Conservation (phyloP, 2,797 vertebrate genomes). For the Neosilurus mollespiculum region DNA sequence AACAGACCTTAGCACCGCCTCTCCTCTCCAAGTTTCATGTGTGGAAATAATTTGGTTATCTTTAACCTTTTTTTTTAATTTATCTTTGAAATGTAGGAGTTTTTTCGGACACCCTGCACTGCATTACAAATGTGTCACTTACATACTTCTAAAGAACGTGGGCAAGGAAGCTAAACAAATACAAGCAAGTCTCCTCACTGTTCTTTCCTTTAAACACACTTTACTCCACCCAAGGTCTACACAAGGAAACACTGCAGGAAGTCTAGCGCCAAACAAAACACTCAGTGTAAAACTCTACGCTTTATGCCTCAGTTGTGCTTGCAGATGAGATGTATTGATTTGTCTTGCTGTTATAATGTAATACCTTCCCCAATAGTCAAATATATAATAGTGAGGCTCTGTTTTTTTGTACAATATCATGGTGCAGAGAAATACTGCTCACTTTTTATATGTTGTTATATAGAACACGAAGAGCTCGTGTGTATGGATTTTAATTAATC, state of each 20-base stretch:
- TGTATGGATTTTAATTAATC: neutral
- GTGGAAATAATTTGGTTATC: no score
- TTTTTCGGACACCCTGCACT: neutral
- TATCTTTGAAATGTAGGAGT: no score
- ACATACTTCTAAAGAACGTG: neutral
- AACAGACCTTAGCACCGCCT: no score
- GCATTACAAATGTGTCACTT: neutral
- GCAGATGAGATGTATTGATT: neutral
- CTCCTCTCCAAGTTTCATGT: no score
- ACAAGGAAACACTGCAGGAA: conserved; percentile 37
- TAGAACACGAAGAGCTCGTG: neutral
- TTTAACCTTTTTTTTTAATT: no score
- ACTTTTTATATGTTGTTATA: no score
- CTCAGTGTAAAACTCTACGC: conserved; percentile 33
- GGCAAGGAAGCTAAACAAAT: neutral
- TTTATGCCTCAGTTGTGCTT: conserved; percentile 19
- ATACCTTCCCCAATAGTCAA: neutral
- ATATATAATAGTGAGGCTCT: neutral
- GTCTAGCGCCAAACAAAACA: conserved; percentile 46
- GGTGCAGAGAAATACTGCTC: neutral
- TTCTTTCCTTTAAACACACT: conserved; percentile 28
- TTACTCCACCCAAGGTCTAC: conserved; percentile 3
- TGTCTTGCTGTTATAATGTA: neutral
- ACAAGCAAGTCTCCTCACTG: neutral
- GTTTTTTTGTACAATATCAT: neutral